Conservation (phyloP, 2,888 invertebrate genomes). For the Pammene aurita region DNA sequence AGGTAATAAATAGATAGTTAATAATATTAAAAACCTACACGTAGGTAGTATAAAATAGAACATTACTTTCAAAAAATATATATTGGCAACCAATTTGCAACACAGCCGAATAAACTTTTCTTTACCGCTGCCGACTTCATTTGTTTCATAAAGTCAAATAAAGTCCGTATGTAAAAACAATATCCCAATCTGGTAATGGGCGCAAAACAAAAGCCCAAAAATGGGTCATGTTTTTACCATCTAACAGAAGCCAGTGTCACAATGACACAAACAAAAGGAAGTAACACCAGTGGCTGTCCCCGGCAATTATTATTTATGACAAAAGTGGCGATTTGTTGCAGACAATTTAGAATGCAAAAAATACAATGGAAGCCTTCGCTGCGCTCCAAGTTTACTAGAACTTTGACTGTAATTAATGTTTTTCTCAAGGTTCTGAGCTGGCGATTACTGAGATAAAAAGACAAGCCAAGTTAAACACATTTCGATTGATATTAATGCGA, state of each 20-base stretch:
- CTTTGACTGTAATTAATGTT: conserved; percentile 13
- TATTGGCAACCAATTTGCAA: not conserved
- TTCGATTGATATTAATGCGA: not conserved
- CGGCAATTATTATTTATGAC: conserved; percentile 72
- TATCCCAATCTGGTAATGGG: conserved; percentile 27
- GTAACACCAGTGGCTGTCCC: conserved; percentile 77
- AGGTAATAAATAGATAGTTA: no score
- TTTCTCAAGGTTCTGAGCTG: conserved; percentile 11
- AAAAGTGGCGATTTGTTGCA: conserved; percentile 64
- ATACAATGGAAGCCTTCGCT: conserved; percentile 30
- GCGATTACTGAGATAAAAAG: not conserved
- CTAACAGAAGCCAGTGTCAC: conserved; percentile 56
- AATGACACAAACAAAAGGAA: conserved; percentile 63
- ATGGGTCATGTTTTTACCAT: conserved; percentile 65
- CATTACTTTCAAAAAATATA: not conserved
- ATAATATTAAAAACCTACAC: no score
- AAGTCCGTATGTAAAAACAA: conserved; percentile 22
- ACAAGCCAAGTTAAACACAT: not conserved
- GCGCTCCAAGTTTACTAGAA: conserved; percentile 12
- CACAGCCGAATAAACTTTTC: conserved; percentile 12
- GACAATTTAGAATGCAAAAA: conserved; percentile 61
- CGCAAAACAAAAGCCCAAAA: conserved; percentile 48
- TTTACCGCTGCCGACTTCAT: conserved; percentile 11
- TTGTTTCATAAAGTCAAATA: conserved; percentile 3
- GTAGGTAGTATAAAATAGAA: no score